Percentiles rank a stretch among this genome's conserved stretches.
Conservation (phyloP, 2,113 vertebrate species). For the Chunga burmeisteri region DNA sequence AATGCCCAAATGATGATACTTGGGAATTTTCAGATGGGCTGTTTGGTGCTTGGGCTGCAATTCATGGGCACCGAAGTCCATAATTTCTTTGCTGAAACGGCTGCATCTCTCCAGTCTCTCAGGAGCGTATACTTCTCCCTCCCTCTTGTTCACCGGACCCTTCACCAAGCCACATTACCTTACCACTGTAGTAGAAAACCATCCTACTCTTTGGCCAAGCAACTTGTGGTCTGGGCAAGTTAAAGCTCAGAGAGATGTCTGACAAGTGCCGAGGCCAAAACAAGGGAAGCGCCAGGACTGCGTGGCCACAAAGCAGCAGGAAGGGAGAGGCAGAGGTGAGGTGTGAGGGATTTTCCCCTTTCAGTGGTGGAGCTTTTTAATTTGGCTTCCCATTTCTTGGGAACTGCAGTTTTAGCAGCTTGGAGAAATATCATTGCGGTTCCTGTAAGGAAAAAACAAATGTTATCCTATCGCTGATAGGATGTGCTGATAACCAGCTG, state of each 20-base stretch:
- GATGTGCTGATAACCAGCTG: neutral
- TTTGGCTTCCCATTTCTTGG: neutral
- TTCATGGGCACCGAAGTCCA: neutral
- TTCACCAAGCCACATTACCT: neutral
- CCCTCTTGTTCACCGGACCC: neutral
- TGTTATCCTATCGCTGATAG: neutral
- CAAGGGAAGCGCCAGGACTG: accelerated
- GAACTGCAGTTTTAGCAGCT: neutral
- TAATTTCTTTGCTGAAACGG: neutral
- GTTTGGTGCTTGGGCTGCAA: neutral
- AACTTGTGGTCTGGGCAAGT: neutral
- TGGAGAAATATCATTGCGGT: neutral
- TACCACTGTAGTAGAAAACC: neutral
- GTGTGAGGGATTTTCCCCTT: neutral
- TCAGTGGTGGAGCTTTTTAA: neutral
- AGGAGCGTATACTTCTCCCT: neutral
- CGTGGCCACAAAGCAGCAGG: neutral
- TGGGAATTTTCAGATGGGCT: neutral
- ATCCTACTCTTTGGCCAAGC: neutral
- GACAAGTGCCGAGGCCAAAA: neutral
- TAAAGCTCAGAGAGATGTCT: neutral
- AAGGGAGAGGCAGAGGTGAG: neutral
- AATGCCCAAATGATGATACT: neutral
- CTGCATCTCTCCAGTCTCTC: neutral
- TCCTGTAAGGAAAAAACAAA: neutral